A percentile compares a stretch with the other conserved stretches of the same genome.
These are phyloP conservation scores for Tachysurus fulvidraco DNA, from an alignment of 2,113 vertebrate species.

Conservation along the genomic window DNA sequence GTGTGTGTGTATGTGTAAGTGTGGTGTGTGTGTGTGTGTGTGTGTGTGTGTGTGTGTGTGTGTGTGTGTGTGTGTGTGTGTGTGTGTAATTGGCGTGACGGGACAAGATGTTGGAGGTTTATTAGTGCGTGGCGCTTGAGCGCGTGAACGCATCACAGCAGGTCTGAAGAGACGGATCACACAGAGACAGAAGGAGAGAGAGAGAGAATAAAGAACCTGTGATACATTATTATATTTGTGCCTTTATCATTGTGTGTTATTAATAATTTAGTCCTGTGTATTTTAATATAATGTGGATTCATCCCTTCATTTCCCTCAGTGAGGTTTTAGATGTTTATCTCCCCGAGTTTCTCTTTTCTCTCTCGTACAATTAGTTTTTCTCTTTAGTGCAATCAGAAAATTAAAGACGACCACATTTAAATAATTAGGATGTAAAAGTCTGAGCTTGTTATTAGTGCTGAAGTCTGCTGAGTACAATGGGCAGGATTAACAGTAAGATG, in stretches of 20 bases:
- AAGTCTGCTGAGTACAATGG: conserved; percentile 15
- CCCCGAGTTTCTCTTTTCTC: not conserved
- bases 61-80: conserved; percentile 61
- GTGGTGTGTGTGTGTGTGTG: conserved; percentile 55
- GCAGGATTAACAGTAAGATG: not conserved
- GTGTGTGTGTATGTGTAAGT: too few species aligned
- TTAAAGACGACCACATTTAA: not conserved
- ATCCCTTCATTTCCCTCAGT: not conserved
- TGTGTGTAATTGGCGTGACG: conserved; percentile 74
- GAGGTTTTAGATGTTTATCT: not conserved
- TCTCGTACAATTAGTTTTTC: not conserved
- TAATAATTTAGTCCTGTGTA: not conserved
- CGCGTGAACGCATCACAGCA: conserved; percentile 69
- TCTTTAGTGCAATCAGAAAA: not conserved
- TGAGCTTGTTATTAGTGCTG: not conserved
- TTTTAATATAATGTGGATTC: not conserved
- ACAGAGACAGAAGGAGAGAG: conserved; percentile 43
- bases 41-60: conserved; percentile 35
- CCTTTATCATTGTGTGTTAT: not conserved
- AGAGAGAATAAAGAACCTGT: conserved; percentile 30
- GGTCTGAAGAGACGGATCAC: conserved; percentile 50
- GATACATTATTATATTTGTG: not conserved
- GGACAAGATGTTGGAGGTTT: conserved; percentile 78
- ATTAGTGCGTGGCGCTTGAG: conserved; percentile 69
- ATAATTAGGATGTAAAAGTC: conserved; percentile 11